These are phyloP conservation scores for Chrysogorgia sp. DNA, from an alignment of 92 coral and sea anemone genomes.

Conservation along the genomic window DNA sequence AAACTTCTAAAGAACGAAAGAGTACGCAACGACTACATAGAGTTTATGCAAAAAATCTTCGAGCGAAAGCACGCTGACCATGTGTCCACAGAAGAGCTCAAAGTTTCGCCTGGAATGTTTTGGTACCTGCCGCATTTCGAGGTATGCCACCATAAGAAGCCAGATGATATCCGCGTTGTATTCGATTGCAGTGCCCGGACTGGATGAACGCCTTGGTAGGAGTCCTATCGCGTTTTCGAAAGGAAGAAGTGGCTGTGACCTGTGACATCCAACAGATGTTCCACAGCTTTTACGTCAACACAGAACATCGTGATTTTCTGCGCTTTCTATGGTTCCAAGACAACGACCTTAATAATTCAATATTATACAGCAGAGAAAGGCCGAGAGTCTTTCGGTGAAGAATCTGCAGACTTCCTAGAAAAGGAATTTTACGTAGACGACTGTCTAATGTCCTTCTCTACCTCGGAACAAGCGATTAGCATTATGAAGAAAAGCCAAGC, in stretches of 20 bases:
- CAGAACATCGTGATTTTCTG: conserved; percentile 58
- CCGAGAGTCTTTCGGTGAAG: conserved; percentile 33
- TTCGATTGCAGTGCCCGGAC: conserved; percentile 45
- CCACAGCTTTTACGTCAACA: conserved; percentile 58
- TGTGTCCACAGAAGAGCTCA: conserved; percentile 37
- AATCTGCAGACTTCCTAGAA: conserved; percentile 55
- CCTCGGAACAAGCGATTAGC: conserved; percentile 38
- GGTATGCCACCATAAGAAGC: conserved; percentile 15
- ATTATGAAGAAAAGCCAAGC: conserved; percentile 38
- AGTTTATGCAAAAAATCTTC: conserved; percentile 31
- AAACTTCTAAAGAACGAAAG: conserved; percentile 14
- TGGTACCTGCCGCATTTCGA: conserved; percentile 20
- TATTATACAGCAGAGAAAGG: conserved; percentile 59
- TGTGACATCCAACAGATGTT: conserved; percentile 70
- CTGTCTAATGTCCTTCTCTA: conserved; percentile 45
- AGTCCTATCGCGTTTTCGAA: conserved; percentile 64
- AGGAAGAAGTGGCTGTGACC: conserved; percentile 58
- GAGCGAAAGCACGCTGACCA: conserved; percentile 13
- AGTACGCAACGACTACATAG: conserved; percentile 12
- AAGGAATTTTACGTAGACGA: conserved; percentile 66
- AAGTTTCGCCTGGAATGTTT: background rate
- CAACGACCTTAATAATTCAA: conserved; percentile 42
- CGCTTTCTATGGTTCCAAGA: conserved; percentile 63
- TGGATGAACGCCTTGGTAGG: conserved; percentile 63
- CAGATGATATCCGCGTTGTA: background rate